Evolutionary conservation across 2,113 vertebrate genomes (phyloP).

Genomic region (Lota lota): DNA sequence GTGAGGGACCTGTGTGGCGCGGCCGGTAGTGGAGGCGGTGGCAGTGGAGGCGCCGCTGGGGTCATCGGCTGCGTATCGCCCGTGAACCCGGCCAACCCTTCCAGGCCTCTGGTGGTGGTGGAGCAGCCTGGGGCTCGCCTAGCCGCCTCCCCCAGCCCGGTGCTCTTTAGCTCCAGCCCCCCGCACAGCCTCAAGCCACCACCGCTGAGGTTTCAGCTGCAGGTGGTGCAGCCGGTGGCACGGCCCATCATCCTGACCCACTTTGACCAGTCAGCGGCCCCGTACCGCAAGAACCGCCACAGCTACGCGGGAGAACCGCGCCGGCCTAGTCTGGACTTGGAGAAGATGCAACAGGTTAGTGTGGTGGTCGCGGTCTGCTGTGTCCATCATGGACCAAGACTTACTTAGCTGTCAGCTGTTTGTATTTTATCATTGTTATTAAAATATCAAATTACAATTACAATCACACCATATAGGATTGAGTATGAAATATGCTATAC

Average conservation of each 20-base stretch:
- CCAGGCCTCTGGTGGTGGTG: slow-evolving; percentile 24
- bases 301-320: slow-evolving; percentile 73
- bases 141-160: slow-evolving; percentile 75
- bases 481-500: too few relatives aligned
- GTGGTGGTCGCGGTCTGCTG: not conserved
- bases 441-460: not conserved
- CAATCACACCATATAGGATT: too few relatives aligned
- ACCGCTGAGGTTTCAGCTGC: slow-evolving; percentile 69
- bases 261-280: slow-evolving; percentile 82
- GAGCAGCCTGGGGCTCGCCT: slow-evolving; percentile 46
- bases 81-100: slow-evolving; percentile 21
- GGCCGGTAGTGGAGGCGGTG: slow-evolving; percentile 13
- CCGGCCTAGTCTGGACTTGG: slow-evolving; percentile 87
- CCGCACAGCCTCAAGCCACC: slow-evolving; percentile 82
- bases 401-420: not conserved
- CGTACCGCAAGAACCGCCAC: slow-evolving; percentile 83
- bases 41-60: slow-evolving; percentile 25
- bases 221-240: slow-evolving; percentile 62
- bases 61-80: slow-evolving; percentile 30
- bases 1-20: slow-evolving; percentile 82
- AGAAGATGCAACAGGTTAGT: slow-evolving; percentile 94
- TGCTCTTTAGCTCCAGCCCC: slow-evolving; percentile 88
- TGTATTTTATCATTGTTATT: not conserved
- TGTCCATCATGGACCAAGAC: too few relatives aligned
- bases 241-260: slow-evolving; percentile 80